Evolutionary conservation across 2,797 vertebrate genomes (phyloP).

Genomic region (Orestias chungarensis): DNA sequence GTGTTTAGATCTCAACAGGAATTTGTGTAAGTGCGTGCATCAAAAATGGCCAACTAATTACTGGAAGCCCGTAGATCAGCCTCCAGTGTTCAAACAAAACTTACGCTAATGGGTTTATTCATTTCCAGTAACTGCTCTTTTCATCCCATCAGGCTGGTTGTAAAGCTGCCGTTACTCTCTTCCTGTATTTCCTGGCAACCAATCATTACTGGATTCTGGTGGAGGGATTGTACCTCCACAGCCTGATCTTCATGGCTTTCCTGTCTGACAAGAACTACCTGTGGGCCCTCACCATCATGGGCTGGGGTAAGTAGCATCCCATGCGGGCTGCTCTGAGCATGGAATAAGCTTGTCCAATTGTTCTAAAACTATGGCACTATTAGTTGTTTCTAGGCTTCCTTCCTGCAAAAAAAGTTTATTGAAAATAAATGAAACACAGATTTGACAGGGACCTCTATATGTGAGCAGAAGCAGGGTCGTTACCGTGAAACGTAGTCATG

Average conservation of each 20-base stretch:
- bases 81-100: background rate
- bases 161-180: conserved; percentile 89
- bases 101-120: background rate
- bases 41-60: background rate
- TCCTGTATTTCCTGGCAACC: conserved; percentile 93
- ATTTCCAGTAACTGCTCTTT: background rate
- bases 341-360: too few relatives aligned
- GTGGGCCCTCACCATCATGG: conserved; percentile 90
- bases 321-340: background rate
- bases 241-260: conserved; percentile 95
- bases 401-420: too few relatives aligned
- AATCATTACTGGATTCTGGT: conserved; percentile 96
- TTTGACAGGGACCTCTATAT: too few relatives aligned
- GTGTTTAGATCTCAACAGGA: background rate
- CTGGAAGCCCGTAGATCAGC: background rate
- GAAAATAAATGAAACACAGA: too few relatives aligned
- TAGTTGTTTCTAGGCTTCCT: too few relatives aligned
- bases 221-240: conserved; percentile 92
- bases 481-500: too few relatives aligned
- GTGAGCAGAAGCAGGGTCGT: too few relatives aligned
- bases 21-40: background rate
- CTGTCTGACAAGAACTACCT: conserved; percentile 91
- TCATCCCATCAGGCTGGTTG: conserved; percentile 83
- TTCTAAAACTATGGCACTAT: too few relatives aligned
- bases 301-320: conserved; percentile 85